A percentile compares a stretch with the other conserved stretches of the same genome.
Conservation (phyloP, 2,113 vertebrate species). For the Pipa parva region DNA sequence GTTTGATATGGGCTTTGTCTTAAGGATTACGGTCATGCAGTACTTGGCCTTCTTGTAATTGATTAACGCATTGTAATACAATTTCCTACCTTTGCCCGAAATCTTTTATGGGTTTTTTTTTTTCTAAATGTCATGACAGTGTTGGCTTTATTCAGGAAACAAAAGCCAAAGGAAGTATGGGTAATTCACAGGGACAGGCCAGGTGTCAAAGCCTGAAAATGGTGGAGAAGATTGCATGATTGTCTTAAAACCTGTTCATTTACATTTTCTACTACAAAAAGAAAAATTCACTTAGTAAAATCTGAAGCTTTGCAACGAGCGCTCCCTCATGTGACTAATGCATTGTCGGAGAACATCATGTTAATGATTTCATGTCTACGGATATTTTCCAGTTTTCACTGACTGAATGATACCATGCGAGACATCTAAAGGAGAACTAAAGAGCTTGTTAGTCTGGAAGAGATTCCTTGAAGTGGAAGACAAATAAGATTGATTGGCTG, state of each 20-base stretch:
- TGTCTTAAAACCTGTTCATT: neutral
- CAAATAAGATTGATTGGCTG: too few relatives aligned
- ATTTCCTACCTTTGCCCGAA: neutral
- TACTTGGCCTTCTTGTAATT: slow-evolving; percentile 16
- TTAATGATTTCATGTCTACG: too few relatives aligned
- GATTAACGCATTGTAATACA: slow-evolving; percentile 12
- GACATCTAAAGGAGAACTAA: too few relatives aligned
- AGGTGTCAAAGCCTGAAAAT: neutral
- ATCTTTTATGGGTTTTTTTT: neutral
- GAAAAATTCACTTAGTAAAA: neutral
- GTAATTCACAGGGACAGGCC: neutral
- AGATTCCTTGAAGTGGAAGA: too few relatives aligned
- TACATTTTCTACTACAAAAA: neutral
- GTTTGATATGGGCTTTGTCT: neutral
- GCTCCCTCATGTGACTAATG: too few relatives aligned
- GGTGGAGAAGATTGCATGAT: neutral
- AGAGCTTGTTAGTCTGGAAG: too few relatives aligned
- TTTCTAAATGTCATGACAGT: neutral
- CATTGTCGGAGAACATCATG: too few relatives aligned
- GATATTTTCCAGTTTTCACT: too few relatives aligned
- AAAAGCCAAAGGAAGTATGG: neutral
- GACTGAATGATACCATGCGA: too few relatives aligned
- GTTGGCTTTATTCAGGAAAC: neutral
- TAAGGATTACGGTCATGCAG: neutral
- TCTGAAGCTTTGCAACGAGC: neutral